Base-by-base conservation (phyloP, 1,140 invertebrate genomes). In the Megalopta genalis region DNA sequence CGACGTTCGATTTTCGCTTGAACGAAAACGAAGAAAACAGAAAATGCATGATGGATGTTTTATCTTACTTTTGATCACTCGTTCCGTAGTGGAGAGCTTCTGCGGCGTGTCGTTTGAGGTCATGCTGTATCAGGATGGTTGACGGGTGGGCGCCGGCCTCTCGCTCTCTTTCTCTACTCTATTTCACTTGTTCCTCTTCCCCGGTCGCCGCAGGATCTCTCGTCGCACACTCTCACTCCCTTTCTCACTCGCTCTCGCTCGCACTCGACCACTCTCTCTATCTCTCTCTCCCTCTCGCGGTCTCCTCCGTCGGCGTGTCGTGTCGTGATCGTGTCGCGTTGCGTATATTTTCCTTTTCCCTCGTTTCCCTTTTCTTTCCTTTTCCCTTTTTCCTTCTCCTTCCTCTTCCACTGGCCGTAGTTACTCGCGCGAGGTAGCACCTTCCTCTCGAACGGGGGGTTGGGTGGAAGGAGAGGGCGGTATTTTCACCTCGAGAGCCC, bases 11-110 rank as follows among this genome's bases (percentile, higher is more conserved):
- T 46, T 14, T 46, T 12, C 42, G 9, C 42, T 10, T 12, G 0
- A 46, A 12, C 10, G 10, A 46, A 12, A 46, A 10, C 42, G 0
- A 0, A 46, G 42, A 14, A 14, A 12, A 46, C 14, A 12, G 42
- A 12, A 1, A 10, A 46, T 46, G 3, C 10, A 12, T 14, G 74
- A 46, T 46, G 27, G 46, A 60, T 46, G 54, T 18, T 46, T 46
- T 2, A 70, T 93, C 95, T 96, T 94, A 96, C 95, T 95, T 95
- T 96, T 95, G 86, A 96, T 94, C 88, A 95, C 94, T 91, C 95
- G 95, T 85, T 96, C 95, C 90, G 95, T 95, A 85, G 95, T 95
- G 85, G 95, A 95, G 90, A 95, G 92, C 93, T 96, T 96, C 91
- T 94, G 94, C 85, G 93, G 94, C 32, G 32, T 32, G 85, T 94